Conservation (phyloP, 2,888 invertebrate species). For the Volucella zonaria region DNA sequence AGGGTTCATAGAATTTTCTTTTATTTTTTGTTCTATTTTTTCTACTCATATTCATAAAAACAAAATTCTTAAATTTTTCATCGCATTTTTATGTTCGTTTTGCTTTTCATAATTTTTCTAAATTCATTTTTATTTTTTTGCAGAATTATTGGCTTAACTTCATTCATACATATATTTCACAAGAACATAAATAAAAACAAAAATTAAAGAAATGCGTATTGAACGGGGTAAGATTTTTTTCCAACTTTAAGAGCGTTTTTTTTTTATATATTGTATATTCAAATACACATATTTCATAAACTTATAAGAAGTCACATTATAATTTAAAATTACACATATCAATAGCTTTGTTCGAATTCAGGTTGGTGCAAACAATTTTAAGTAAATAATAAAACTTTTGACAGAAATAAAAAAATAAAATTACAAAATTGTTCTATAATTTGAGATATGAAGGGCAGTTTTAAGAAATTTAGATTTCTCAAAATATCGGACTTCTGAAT, state of each 20-base stretch:
- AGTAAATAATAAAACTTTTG: too few species aligned
- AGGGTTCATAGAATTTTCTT: too few species aligned
- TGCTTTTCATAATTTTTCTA: conserved; percentile 8
- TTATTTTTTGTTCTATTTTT: conserved; percentile 2
- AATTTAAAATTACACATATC: too few species aligned
- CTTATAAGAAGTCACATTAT: neutral
- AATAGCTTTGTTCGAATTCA: too few species aligned
- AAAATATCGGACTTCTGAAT: too few species aligned
- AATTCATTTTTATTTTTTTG: conserved; percentile 22
- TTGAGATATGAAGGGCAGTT: too few species aligned
- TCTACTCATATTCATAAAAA: neutral
- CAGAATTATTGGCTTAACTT: conserved; percentile 37
- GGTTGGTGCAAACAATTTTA: too few species aligned
- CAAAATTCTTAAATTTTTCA: neutral
- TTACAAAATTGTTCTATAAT: too few species aligned
- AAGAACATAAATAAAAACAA: neutral
- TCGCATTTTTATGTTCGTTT: neutral
- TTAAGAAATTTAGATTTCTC: too few species aligned
- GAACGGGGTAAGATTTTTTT: conserved; percentile 38
- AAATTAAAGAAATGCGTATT: conserved; percentile 23
- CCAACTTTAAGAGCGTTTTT: neutral
- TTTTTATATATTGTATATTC: neutral
- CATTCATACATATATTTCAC: neutral
- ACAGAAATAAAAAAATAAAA: too few species aligned
- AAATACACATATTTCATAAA: neutral